Evolutionary conservation across 2,797 vertebrate species (phyloP), one percentile per base, ranked within the genome.

Genomic region (Sibirionetta formosa): DNA sequence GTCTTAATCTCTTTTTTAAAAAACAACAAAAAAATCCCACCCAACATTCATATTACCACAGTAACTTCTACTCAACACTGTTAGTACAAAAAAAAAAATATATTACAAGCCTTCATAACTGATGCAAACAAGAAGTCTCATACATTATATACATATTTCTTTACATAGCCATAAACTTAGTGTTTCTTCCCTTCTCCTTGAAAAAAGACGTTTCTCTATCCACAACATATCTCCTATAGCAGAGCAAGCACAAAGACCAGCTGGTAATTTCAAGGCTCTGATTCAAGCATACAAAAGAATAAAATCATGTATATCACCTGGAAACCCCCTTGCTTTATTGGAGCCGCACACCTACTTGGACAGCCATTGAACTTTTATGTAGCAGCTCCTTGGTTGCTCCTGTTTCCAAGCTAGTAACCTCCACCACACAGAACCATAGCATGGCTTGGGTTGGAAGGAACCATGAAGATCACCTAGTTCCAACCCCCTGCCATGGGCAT

Each of bases 121-220:
- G 33, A 57, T 36, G 31, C 33, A 85, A 72, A 56, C 5, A 71
- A 3, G 13, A 42, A 58, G 7, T 64, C 29, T 75, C 2, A 14
- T 2, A 64, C 2, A 19, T 14, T 79, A 64, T 61, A 29, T 35
- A 16, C 7, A 9, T 75, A 60, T n/a, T 60, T 82, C 10, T 82
- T 51, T 38, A 71, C 15, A 26, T 8, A 71, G 14, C 15, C 33
- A 68, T 60, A 51, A 60, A 40, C 14, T 53, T 48, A 48, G 36
- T 64, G 19, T 53, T 69, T 8, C 17, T 66, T 46, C 7, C 7
- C 9, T 17, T 44, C 14, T 1, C 2, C 11, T 4, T 0, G 7
- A 3, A 15, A 46, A 48, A 46, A 57, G 4, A 51, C 1, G 8
- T 9, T 24, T 71, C 29, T 63, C 31, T 56, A n/a, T 24, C 14